Conservation (phyloP, 2,113 vertebrate genomes). For the Thryonomys swinderianus region DNA sequence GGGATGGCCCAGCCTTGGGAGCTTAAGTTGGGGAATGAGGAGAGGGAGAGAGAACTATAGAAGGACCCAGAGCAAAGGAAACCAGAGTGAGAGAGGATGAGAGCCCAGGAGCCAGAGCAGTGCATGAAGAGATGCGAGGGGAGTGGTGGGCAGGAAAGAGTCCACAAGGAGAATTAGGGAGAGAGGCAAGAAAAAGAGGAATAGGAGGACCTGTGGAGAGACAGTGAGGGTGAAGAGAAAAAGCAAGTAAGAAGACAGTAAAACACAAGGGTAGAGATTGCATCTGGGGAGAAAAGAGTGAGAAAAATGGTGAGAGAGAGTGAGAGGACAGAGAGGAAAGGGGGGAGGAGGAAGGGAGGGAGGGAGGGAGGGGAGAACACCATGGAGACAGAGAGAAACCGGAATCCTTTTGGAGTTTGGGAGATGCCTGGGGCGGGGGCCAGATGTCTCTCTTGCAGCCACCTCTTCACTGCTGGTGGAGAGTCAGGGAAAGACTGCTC, state of each 20-base stretch:
- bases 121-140: neutral
- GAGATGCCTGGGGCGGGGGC: neutral
- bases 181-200: neutral
- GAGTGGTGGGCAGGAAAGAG: neutral
- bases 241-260: too few relatives aligned
- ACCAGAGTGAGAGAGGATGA: neutral
- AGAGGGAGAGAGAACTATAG: neutral
- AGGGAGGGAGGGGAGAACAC: fast-evolving
- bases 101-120: fast-evolving
- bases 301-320: fast-evolving
- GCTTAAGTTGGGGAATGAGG: fast-evolving
- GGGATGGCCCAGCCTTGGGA: neutral
- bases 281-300: neutral
- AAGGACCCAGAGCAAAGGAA: neutral
- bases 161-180: neutral
- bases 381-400: fast-evolving
- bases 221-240: neutral
- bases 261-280: neutral
- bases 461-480: neutral
- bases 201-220: neutral
- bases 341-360: fast-evolving
- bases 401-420: neutral
- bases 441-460: neutral
- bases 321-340: too few relatives aligned
- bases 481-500: too few relatives aligned